Evolutionary conservation across 2,113 vertebrate species (phyloP), one percentile per base, ranked within the genome.

Genomic region (Tachycineta bicolor): DNA sequence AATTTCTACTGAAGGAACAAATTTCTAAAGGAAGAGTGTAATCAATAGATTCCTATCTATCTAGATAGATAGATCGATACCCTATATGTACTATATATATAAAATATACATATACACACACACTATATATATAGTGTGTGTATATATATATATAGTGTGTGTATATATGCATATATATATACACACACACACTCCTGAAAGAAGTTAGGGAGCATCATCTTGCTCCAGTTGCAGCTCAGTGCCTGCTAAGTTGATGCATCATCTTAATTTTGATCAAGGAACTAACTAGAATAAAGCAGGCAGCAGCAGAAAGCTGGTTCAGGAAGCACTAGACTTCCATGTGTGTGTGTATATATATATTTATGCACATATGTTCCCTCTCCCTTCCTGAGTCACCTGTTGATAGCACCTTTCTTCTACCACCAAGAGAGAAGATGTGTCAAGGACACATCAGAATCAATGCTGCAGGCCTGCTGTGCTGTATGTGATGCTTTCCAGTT

Each of bases 311-410:
- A 50, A 55, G 43, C 29, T 74, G 56, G 39, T 84, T 87, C 11
- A 82, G 87, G 47, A 85, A 94, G 67, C 50, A 65, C 80, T 77
- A 37, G 85, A 77, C 80, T 94, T 97, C 78, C 33, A 43, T 44
- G 11, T 28, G 29, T 56, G 20, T n/a, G 2, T 31, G 0, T 39
- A 5, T 18, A 22, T 37, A 10, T 25, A 8, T 31, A 17, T 39
- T 15, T 29, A 19, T 25, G 46, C 23, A 60, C 47, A 60, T 89
- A 91, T 88, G 87, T 85, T 89, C 69, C 88, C 49, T 95, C 46
- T 94, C 13, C 88, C 95, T 96, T 75, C 64, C 75, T 94, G 79
- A 59, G 91, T 97, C 80, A 94, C 94, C 93, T 96, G 59, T 75
- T 34, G 33, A 79, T 87, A 81, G 47, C 68, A 58, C 67, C 84